Evolutionary conservation across 1,140 invertebrate species (phyloP).

Genomic region (Tachypleus tridentatus): DNA sequence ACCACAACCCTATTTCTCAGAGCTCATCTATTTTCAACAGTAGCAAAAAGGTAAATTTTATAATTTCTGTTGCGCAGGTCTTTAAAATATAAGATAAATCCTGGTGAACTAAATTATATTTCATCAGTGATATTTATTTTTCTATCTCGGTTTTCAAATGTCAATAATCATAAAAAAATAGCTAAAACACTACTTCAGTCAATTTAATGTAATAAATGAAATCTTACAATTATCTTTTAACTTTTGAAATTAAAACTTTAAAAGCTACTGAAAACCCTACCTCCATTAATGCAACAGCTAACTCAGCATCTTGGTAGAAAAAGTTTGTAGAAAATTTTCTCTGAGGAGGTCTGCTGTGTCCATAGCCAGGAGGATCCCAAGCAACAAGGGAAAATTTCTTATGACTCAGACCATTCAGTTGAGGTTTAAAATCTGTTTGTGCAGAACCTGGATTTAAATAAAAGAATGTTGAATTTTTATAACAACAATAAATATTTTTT

Average conservation of each 20-base stretch:
- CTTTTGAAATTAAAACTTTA: slow-evolving; percentile 28
- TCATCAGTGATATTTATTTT: too few species aligned
- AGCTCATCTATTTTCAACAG: too few species aligned
- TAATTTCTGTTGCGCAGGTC: too few species aligned
- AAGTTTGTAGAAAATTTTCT: slow-evolving; percentile 55
- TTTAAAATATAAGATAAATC: too few species aligned
- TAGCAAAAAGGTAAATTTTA: too few species aligned
- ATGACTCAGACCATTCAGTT: slow-evolving; percentile 31
- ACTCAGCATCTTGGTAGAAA: slow-evolving; percentile 57
- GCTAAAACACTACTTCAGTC: neutral
- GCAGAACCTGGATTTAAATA: slow-evolving; percentile 1
- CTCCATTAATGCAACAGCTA: slow-evolving; percentile 57
- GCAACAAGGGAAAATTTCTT: slow-evolving; percentile 46
- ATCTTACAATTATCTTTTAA: slow-evolving; percentile 24
- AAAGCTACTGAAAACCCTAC: slow-evolving; percentile 36
- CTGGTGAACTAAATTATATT: too few species aligned
- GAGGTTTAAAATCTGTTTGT: slow-evolving; percentile 31
- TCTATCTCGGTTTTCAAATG: too few species aligned
- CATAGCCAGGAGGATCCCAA: slow-evolving; percentile 81
- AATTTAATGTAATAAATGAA: neutral
- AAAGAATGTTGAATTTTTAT: too few species aligned
- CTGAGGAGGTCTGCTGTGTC: slow-evolving; percentile 62
- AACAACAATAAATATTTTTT: too few species aligned
- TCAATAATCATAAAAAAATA: too few species aligned
- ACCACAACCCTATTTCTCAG: too few species aligned